Base-by-base conservation (phyloP, 2,113 vertebrate species). In the Asarcornis scutulata region DNA sequence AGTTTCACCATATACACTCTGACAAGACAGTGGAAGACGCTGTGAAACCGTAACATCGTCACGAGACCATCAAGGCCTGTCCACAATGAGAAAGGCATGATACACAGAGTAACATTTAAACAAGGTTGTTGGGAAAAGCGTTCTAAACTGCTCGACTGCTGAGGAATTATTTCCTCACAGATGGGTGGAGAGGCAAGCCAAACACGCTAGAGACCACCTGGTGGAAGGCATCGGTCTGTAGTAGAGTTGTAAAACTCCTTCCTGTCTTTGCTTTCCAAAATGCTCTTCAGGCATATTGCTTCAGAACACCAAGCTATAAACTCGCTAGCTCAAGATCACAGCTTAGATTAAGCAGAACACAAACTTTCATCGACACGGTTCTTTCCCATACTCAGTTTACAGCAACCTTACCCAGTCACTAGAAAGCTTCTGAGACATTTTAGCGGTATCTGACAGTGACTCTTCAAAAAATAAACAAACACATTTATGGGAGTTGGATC, bases 21-120 rank as follows among this genome's bases (percentile, higher is more conserved):
- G 85, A 79, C 46, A 77, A 52, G 63, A 83, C 80, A 84, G 53
- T 59, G 91, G 92, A 92, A 97, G 96, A 93, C 75, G 7, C 59
- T 80, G 76, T 10, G 59, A 76, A 93, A 94, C 64, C 86, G 60
- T 14, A 64, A 20, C 64, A 63, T 23, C 73, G 67, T 13, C 59
- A 48, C 8, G 68, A 86, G 73, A 83, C 52, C 71, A 66, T 31
- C 76, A 16, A 42, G 52, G 77, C 26, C 59, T 31, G 73, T 71
- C 71, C 91, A 90, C n/a, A 79, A 56, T 8, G 50, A 53, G 50
- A 77, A 92, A 92, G 46, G 66, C 44, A 84, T 73, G 68, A 78
- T 62, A 73, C 53, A 92, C 25, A 69, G 80, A 92, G 27, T 52
- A 38, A 72, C 9, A 40, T 56, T 73, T 78, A 86, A 67, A 95